Evolutionary conservation across 2,888 invertebrate genomes (phyloP).

Genomic region (Dolomedes plantarius): DNA sequence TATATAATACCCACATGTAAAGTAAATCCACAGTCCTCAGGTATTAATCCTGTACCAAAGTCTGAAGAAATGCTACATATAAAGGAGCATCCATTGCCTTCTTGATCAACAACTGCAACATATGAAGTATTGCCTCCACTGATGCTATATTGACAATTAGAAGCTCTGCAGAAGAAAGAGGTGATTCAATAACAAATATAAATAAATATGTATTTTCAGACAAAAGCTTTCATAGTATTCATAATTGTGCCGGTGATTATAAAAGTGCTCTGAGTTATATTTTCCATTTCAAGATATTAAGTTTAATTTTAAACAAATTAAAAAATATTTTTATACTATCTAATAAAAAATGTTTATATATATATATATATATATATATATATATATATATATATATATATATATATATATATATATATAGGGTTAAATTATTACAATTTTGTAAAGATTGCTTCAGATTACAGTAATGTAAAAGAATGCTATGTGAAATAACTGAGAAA

Average conservation of each 20-base stretch:
- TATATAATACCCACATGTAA: conserved; percentile 77
- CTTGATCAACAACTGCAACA: conserved; percentile 76
- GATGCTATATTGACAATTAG: background rate
- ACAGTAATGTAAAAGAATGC: too few species aligned
- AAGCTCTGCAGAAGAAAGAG: background rate
- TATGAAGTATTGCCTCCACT: conserved; percentile 76
- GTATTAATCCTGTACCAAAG: conserved; percentile 77
- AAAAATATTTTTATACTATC: too few species aligned
- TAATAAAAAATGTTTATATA: too few species aligned
- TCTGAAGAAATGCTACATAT: conserved; percentile 77
- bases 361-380: too few species aligned
- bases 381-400: too few species aligned
- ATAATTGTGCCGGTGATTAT: background rate
- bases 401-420: too few species aligned
- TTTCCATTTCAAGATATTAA: too few species aligned
- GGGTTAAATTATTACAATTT: too few species aligned
- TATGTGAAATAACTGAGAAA: too few species aligned
- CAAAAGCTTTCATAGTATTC: background rate
- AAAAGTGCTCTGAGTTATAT: too few species aligned
- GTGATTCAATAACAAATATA: background rate
- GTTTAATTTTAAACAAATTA: too few species aligned
- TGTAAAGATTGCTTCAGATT: too few species aligned
- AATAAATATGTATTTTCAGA: background rate
- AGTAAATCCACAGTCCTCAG: conserved; percentile 77
- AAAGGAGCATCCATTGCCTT: conserved; percentile 78